Evolutionary conservation across 2,113 vertebrate genomes (phyloP), one percentile per base, ranked within the genome.

Genomic region (Thomomys bottae): DNA sequence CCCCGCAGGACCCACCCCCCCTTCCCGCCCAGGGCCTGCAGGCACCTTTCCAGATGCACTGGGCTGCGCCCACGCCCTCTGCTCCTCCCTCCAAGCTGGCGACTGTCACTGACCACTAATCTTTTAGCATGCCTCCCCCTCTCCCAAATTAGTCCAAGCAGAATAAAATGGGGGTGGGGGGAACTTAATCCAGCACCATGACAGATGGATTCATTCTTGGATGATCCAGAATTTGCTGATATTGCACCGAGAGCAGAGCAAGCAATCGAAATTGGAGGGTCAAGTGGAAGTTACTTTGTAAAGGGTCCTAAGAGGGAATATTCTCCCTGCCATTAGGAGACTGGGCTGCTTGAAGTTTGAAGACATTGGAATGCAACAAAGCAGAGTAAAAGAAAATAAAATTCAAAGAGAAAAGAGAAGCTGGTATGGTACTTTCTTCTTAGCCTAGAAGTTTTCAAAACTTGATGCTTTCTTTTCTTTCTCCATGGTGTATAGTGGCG

Each of bases 241-340:
- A 98, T 98, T 63, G 96, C 99, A 95, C 97, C 98, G 96, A 97
- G 92, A 97, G 98, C 98, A 1, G 99, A 99, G 66, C 99, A 99
- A 97, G 99, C 99, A 45, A 98, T 99, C 54, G 99, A 99, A 93
- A 96, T 95, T 34, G 98, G 98, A 28, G 99, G 99, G 59, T 99
- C 99, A 93, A 99, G 99, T 84, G 99, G 99, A 89, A 99, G 99
- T 97, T 99, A 99, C 96, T 99, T 99, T 96, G 99, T 99, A 86
- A 99, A 99, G 97, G 99, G 99, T 96, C 94, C 98, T 83, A 99
- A 99, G 97, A 98, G 98, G 98, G n/a, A 67, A 32, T 63, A 70
- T 77, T 92, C 90, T 95, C 89, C 42, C 23, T 57, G 11, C 45
- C 24, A 30, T 70, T 42, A 45, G 54, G 76, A 83, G 20, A 36